Evolutionary conservation across 2,888 invertebrate genomes (phyloP).

Genomic region (Lottia gigantea): DNA sequence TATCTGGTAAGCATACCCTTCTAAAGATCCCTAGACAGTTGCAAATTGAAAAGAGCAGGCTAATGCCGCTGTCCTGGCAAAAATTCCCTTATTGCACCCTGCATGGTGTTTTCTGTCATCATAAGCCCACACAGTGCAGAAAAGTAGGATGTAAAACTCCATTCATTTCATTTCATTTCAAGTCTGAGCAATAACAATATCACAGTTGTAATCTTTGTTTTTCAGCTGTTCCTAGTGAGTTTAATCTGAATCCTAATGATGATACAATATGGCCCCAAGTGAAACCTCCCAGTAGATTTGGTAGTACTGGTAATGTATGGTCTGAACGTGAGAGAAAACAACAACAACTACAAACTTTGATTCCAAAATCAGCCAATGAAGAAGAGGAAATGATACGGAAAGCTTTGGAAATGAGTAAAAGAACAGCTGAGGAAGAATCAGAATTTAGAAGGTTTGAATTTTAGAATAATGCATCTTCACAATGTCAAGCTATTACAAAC

Average conservation of each 20-base stretch:
- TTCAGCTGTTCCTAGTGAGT: not conserved
- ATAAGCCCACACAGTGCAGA: too few relatives aligned
- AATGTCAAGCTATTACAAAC: too few relatives aligned
- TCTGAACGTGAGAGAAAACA: conserved; percentile 14
- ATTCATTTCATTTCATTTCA: too few relatives aligned
- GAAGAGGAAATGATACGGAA: conserved; percentile 18
- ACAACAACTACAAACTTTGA: conserved; percentile 4
- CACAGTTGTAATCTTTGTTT: too few relatives aligned
- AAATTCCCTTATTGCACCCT: too few relatives aligned
- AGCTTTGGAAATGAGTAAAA: conserved; percentile 16
- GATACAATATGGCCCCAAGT: conserved; percentile 1
- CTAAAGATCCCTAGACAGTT: too few relatives aligned
- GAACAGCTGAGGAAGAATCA: conserved; percentile 12
- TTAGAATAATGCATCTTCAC: not conserved
- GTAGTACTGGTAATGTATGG: conserved; percentile 5
- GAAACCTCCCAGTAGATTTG: not conserved
- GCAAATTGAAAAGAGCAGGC: too few relatives aligned
- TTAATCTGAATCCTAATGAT: not conserved
- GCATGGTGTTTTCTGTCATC: too few relatives aligned
- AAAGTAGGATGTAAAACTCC: too few relatives aligned
- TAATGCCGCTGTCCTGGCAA: too few relatives aligned
- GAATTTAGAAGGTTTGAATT: conserved; percentile 11
- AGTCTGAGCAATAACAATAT: too few relatives aligned
- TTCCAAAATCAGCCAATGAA: conserved; percentile 13
- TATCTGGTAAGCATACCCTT: too few relatives aligned